phyloP scores from a whole-genome alignment of 1,140 invertebrate species.

The Bradysia coprophila region DNA sequence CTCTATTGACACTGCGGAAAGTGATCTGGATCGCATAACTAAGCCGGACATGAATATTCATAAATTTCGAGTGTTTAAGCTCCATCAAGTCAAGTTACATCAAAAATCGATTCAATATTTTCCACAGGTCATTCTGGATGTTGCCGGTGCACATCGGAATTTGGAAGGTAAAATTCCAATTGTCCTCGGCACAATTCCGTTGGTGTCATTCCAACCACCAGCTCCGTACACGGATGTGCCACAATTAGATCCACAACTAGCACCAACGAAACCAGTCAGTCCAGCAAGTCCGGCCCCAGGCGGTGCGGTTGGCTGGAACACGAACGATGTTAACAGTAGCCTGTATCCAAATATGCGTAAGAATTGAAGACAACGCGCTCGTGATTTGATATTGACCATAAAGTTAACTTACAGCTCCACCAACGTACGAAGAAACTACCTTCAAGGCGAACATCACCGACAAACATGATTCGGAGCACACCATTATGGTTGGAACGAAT shows the following conservation, averaged over 20 bases:
- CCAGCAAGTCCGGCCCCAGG: conserved; percentile 16
- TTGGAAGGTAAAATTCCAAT: conserved; percentile 31
- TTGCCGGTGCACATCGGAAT: conserved; percentile 33
- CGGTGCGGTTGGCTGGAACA: conserved; percentile 21
- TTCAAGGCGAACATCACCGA: conserved; percentile 26
- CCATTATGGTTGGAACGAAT: conserved; percentile 19
- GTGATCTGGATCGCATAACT: no score
- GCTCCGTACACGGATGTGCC: conserved; percentile 17
- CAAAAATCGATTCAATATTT: background rate
- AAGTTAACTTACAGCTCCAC: conserved; percentile 24
- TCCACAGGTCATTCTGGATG: conserved; percentile 25
- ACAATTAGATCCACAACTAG: conserved; percentile 14
- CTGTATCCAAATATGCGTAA: conserved; percentile 32
- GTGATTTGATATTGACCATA: no score
- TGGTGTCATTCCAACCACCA: conserved; percentile 25
- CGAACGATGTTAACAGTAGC: conserved; percentile 15
- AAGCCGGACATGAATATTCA: no score
- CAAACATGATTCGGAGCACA: conserved; percentile 28
- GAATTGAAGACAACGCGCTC: no score
- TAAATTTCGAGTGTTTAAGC: no score
- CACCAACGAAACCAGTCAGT: conserved; percentile 19
- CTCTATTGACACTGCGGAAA: no score
- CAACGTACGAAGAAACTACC: conserved; percentile 29
- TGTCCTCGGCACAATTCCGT: conserved; percentile 42
- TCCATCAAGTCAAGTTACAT: no score